Evolutionary conservation across 2,797 vertebrate species (phyloP), one percentile per base, ranked within the genome.

Genomic region (Austrolebias charrua): DNA sequence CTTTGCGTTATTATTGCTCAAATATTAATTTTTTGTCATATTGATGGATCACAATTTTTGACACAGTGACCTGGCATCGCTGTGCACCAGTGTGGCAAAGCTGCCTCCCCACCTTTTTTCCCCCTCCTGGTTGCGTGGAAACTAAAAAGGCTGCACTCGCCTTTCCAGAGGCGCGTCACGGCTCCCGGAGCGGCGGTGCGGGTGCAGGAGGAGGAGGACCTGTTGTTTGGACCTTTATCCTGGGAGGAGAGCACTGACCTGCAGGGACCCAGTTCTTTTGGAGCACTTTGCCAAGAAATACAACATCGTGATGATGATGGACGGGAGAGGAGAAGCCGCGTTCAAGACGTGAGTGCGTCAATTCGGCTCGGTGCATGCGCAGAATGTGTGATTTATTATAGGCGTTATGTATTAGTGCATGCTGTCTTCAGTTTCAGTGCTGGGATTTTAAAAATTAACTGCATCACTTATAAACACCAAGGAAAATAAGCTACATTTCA

Each of bases 61-160:
- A 71, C 58, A 51, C 61, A 40, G 77, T 28, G 19, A 70, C 54
- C 66, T 76, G 52, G 20, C 55, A 33, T 49, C 52, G 56, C 63
- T 28, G 60, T 63, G 64, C 61, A 69, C 35, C 73, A 53, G 24
- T 40, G 55, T 67, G 47, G 66, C 51, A 60, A 8, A 71, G 64
- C 79, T 84, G 35, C 35, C 10, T 10, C 8, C 35, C 10, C 6
- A 8, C 12, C 10, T 38, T 38, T 11, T 38, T 38, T 10, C 8
- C 8, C 8, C 35, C 35, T 9, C 71, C 47, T 75, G 76, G 91
- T 92, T 92, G 92, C 92, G 78, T 93, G 88, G 91, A 92, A 90
- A 92, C 91, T 84, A 67, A 80, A 38, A 73, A 66, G 72, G 71
- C 83, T 66, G 81, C 60, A 20, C 50, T 12, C 62, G 85, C 82